phyloP scores from a whole-genome alignment of 2,113 vertebrate genomes.

The Heterotis niloticus region DNA sequence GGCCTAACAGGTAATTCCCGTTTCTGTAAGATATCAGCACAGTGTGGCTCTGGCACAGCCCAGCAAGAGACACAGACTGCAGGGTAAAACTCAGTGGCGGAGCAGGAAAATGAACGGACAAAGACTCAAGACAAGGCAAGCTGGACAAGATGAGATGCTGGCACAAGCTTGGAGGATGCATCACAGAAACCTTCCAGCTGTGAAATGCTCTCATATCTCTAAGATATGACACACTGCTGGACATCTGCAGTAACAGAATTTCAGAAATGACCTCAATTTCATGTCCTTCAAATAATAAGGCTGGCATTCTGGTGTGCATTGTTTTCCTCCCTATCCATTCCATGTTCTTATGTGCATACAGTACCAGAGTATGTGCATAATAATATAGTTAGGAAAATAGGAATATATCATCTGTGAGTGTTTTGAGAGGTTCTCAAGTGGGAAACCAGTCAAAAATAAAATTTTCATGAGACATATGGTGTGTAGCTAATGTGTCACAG shows the following conservation, averaged over 20 bases:
- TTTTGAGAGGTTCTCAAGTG: neutral
- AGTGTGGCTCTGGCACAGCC: constrained; percentile 40
- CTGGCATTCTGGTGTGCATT: no score
- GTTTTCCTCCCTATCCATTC: neutral
- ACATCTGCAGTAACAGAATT: neutral
- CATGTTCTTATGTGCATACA: no score
- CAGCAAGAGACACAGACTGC: constrained; percentile 54
- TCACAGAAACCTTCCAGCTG: neutral
- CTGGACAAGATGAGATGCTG: constrained; percentile 51
- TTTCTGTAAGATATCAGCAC: neutral
- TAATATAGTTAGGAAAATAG: no score
- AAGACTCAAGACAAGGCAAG: constrained; percentile 50
- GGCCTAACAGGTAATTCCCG: constrained; percentile 24
- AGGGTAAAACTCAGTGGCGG: constrained; percentile 37
- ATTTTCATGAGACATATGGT: no score
- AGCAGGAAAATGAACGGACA: constrained; percentile 59
- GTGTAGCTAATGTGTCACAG: no score
- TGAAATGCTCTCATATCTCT: neutral
- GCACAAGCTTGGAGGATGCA: constrained; percentile 36
- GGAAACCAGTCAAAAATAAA: neutral
- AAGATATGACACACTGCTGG: neutral
- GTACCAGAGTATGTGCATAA: no score
- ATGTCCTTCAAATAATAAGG: no score
- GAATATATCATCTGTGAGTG: neutral
- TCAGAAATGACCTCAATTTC: no score